phyloP scores from a whole-genome alignment of 2,888 invertebrate species.

The Pseudococcus longispinus region DNA sequence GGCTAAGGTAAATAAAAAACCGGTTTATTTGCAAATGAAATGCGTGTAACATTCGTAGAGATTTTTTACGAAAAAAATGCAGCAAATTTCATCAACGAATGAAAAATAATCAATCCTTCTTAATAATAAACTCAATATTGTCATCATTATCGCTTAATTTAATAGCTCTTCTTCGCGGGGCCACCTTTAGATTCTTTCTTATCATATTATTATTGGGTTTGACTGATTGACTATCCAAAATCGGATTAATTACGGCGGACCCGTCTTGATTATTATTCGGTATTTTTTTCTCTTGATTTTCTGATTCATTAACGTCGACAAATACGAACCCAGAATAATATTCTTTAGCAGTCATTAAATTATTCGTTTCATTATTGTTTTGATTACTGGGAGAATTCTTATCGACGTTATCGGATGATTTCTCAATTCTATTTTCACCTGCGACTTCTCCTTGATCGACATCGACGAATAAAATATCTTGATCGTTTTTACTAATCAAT shows the following conservation, averaged over 20 bases:
- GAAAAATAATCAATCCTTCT: not conserved
- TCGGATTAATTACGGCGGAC: not conserved
- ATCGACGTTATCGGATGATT: no score
- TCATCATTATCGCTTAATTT: slow-evolving; percentile 13
- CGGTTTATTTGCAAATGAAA: no score
- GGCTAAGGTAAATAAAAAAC: no score
- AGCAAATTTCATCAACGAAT: not conserved
- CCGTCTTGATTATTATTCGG: not conserved
- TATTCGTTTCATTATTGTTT: not conserved
- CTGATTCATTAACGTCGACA: not conserved
- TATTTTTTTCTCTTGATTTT: not conserved
- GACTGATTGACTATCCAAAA: not conserved
- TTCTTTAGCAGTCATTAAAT: not conserved
- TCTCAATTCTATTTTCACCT: not conserved
- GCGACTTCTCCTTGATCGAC: not conserved
- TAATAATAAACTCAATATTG: not conserved
- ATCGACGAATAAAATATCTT: slow-evolving; percentile 3
- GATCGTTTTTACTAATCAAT: not conserved
- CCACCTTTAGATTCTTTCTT: not conserved
- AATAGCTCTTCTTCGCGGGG: not conserved
- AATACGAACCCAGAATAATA: not conserved
- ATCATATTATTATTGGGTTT: not conserved
- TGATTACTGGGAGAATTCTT: not conserved
- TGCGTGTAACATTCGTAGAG: no score
- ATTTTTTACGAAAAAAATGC: not conserved